These are phyloP conservation scores for Nannoperca obscura DNA, from an alignment of 2,797 vertebrate genomes.

Conservation along the genomic window DNA sequence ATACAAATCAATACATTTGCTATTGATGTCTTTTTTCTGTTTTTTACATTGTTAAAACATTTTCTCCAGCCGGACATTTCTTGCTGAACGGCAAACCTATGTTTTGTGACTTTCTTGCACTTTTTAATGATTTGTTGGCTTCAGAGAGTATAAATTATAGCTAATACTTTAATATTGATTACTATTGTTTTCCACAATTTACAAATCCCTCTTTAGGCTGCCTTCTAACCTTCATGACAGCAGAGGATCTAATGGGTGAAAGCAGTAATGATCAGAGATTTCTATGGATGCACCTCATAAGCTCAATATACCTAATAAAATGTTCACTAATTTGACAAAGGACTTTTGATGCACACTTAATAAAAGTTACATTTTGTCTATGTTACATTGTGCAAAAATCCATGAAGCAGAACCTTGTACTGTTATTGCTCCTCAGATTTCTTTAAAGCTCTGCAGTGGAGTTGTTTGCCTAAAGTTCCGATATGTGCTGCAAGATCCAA, in stretches of 20 bases:
- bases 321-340: constrained; percentile 27
- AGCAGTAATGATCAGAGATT: constrained; percentile 14
- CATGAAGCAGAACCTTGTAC: constrained; percentile 16
- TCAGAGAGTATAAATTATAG: background rate
- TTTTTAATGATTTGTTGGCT: constrained; percentile 6
- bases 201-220: constrained; percentile 4
- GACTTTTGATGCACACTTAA: constrained; percentile 30
- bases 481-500: constrained; percentile 58
- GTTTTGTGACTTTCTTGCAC: background rate
- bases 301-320: constrained; percentile 5
- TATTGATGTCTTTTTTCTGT: background rate
- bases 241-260: constrained; percentile 9
- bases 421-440: constrained; percentile 31
- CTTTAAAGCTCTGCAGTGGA: constrained; percentile 21
- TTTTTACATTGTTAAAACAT: constrained; percentile 4
- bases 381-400: background rate
- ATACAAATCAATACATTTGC: background rate
- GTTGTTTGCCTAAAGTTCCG: constrained; percentile 65
- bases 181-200: background rate
- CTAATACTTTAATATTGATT: constrained; percentile 11
- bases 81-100: background rate
- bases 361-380: constrained; percentile 18
- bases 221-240: constrained; percentile 11
- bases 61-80: background rate
- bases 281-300: constrained; percentile 9